Evolutionary conservation across 2,888 invertebrate genomes (phyloP).

Genomic region (Pediacus dermestoides): DNA sequence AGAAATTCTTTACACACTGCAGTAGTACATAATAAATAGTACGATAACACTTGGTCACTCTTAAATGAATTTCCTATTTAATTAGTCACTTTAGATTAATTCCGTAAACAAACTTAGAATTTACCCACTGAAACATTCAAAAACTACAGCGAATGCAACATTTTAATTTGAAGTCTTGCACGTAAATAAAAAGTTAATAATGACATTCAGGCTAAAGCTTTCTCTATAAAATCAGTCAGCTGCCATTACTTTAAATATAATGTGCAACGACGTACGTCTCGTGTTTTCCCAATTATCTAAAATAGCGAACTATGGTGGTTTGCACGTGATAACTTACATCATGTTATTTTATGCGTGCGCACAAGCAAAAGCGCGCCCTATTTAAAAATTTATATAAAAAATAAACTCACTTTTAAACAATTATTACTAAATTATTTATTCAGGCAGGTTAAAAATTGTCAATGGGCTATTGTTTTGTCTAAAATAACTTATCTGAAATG

Average conservation of each 20-base stretch:
- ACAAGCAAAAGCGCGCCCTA: too few species aligned
- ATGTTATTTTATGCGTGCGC: neutral
- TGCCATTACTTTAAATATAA: slow-evolving; percentile 33
- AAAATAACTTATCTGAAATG: too few species aligned
- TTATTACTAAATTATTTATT: too few species aligned
- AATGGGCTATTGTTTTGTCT: too few species aligned
- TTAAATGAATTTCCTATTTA: slow-evolving; percentile 6
- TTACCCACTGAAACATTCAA: neutral
- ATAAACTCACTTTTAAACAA: too few species aligned
- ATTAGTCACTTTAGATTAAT: slow-evolving; percentile 3
- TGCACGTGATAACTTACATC: too few species aligned
- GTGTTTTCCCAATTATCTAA: neutral
- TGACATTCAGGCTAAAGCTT: slow-evolving; percentile 38
- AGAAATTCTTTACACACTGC: slow-evolving; percentile 28
- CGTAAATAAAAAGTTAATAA: slow-evolving; percentile 41
- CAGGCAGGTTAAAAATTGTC: too few species aligned
- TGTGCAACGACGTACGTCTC: slow-evolving; percentile 19
- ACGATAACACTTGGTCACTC: slow-evolving; percentile 14
- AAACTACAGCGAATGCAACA: slow-evolving; percentile 9
- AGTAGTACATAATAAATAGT: slow-evolving; percentile 22
- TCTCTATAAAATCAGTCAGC: slow-evolving; percentile 36
- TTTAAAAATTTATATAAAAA: too few species aligned
- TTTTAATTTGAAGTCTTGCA: slow-evolving; percentile 34
- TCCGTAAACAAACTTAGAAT: neutral
- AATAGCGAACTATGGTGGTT: too few species aligned